phyloP scores from a whole-genome alignment of 1,140 invertebrate species.

The Caenorhabditis inopinata region DNA sequence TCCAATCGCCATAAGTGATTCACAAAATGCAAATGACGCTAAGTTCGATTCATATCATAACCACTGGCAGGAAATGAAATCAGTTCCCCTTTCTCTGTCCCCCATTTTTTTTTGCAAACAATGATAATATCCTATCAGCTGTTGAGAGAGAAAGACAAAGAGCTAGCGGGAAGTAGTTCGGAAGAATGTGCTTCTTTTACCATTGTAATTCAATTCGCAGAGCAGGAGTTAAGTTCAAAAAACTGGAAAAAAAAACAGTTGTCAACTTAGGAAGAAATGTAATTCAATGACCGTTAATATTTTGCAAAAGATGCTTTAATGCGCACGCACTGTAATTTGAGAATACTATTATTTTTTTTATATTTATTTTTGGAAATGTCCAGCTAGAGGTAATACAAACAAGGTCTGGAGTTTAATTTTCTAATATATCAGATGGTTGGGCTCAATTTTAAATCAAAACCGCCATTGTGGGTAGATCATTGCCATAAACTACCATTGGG shows the following conservation, averaged over 20 bases:
- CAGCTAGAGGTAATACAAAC: no score
- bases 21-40: not conserved
- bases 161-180: constrained; percentile 4
- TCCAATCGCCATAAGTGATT: not conserved
- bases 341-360: no score
- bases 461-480: no score
- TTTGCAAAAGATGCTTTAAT: no score
- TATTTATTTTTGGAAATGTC: no score
- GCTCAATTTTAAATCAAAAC: no score
- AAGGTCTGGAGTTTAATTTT: no score
- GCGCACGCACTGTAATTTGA: no score
- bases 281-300: no score
- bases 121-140: not conserved
- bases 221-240: constrained; percentile 15
- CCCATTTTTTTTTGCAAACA: not conserved
- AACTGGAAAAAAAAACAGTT: not conserved
- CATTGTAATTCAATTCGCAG: constrained; percentile 1
- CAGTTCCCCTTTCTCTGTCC: not conserved
- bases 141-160: not conserved
- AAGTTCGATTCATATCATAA: no score
- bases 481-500: no score
- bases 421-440: no score
- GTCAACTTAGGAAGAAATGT: not conserved
- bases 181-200: not conserved
- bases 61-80: not conserved